Evolutionary conservation across 1,140 invertebrate species (phyloP).

Genomic region (Nasonia giraulti): DNA sequence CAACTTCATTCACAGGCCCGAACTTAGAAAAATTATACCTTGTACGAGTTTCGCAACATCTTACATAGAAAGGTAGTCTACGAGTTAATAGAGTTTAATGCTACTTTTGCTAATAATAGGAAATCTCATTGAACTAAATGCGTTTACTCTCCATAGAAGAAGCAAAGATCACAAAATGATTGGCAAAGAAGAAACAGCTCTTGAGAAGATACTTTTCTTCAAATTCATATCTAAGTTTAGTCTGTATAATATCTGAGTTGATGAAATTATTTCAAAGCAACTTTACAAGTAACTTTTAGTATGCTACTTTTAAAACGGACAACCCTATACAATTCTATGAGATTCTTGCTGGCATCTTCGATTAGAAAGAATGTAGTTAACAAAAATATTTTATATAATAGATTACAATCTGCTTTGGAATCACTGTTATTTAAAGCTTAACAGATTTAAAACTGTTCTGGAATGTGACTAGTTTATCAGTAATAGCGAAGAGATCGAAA

Average conservation of each 20-base stretch:
- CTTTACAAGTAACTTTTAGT: constrained; percentile 33
- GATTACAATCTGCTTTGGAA: constrained; percentile 29
- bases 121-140: too few species aligned
- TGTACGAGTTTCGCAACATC: too few species aligned
- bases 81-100: too few species aligned
- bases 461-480: constrained; percentile 46
- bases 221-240: constrained; percentile 23
- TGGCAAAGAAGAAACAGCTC: background rate
- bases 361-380: constrained; percentile 26
- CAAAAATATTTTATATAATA: constrained; percentile 31
- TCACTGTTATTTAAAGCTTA: background rate
- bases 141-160: too few species aligned
- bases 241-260: background rate
- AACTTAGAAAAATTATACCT: too few species aligned
- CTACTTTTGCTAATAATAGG: too few species aligned
- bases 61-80: too few species aligned
- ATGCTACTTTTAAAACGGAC: constrained; percentile 6
- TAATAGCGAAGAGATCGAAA: constrained; percentile 36
- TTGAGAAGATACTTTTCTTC: constrained; percentile 37
- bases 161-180: too few species aligned
- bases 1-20: too few species aligned
- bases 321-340: background rate
- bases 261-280: constrained; percentile 27
- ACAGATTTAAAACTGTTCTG: constrained; percentile 35
- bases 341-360: background rate